Conservation (phyloP, 1,140 invertebrate genomes). For the Bicyclus anynana region DNA sequence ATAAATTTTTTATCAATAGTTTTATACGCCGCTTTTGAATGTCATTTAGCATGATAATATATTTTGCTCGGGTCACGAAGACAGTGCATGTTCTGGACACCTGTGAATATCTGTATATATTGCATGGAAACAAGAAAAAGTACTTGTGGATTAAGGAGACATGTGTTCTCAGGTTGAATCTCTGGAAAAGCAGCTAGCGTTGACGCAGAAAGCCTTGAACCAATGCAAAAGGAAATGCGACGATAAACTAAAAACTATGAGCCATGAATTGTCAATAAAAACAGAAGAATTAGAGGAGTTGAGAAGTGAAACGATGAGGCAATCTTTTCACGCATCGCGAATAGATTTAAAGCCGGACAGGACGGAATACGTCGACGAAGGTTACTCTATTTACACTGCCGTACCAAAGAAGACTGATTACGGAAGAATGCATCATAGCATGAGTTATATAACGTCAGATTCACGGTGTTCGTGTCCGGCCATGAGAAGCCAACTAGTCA, state of each 20-base stretch:
- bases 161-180: conserved; percentile 75
- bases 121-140: conserved; percentile 48
- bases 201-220: conserved; percentile 64
- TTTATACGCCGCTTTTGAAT: background rate
- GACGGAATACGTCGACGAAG: conserved; percentile 64
- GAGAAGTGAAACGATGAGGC: conserved; percentile 63
- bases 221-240: conserved; percentile 71
- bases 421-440: conserved; percentile 68
- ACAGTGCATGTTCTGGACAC: conserved; percentile 48
- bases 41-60: conserved; percentile 11
- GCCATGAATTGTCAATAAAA: conserved; percentile 70
- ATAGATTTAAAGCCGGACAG: conserved; percentile 64
- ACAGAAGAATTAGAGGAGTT: conserved; percentile 72
- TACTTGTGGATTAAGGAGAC: conserved; percentile 47
- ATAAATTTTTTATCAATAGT: conserved; percentile 3
- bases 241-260: conserved; percentile 70
- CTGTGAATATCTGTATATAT: conserved; percentile 45
- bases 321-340: conserved; percentile 57
- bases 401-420: conserved; percentile 68
- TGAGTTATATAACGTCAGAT: conserved; percentile 64
- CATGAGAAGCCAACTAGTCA: conserved; percentile 66
- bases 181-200: conserved; percentile 73
- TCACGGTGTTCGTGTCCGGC: conserved; percentile 63
- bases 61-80: conserved; percentile 36
- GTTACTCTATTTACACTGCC: conserved; percentile 63